Percentiles rank a stretch among this genome's conserved stretches.
These are phyloP conservation scores for Tauraco erythrolophus DNA, from an alignment of 2,113 vertebrate species.

Conservation along the genomic window DNA sequence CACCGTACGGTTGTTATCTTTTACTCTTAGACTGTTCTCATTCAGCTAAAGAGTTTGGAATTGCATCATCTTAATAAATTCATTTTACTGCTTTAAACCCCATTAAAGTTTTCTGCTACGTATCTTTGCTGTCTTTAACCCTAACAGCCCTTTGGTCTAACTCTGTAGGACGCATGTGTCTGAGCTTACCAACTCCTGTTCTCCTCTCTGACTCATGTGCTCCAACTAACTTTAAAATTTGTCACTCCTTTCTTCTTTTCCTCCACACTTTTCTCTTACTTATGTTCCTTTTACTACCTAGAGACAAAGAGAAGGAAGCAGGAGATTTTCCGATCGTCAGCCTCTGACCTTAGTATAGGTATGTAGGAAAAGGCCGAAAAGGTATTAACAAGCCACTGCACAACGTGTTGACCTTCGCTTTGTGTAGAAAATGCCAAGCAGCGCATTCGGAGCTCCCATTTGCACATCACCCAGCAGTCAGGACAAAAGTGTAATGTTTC, in stretches of 20 bases:
- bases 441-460: background rate
- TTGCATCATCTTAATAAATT: background rate
- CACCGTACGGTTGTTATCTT: background rate
- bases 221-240: background rate
- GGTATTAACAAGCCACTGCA: background rate
- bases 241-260: background rate
- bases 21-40: background rate
- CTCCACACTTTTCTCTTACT: background rate
- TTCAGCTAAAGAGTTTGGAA: background rate
- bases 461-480: accelerated
- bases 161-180: background rate
- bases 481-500: background rate
- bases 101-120: background rate
- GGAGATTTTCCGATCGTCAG: background rate
- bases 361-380: background rate
- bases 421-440: background rate
- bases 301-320: background rate
- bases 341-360: background rate
- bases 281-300: background rate
- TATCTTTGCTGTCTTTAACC: background rate
- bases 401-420: background rate
- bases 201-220: background rate
- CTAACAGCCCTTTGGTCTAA: background rate
- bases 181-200: background rate
- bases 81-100: background rate